A percentile compares a stretch with the other conserved stretches of the same genome.
Conservation (phyloP, 2,888 invertebrate genomes). For the Polydrusus pterygomalis region DNA sequence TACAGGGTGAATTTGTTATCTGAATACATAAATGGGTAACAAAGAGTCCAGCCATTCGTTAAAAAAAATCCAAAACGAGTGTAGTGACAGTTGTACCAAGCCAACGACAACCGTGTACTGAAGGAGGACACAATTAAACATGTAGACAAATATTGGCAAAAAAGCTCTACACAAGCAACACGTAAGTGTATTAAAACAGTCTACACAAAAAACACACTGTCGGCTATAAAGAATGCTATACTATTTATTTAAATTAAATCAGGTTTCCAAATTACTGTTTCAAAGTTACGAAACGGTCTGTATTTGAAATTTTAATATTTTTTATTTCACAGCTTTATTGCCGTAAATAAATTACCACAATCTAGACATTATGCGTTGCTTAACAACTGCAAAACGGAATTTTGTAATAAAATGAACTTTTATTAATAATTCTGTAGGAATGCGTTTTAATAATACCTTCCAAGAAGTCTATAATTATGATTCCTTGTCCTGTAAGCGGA, state of each 20-base stretch:
- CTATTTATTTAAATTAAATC: constrained; percentile 4
- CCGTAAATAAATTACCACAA: background rate
- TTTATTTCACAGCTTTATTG: constrained; percentile 18
- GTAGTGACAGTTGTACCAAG: too few species aligned
- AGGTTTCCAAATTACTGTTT: background rate
- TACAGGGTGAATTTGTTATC: too few species aligned
- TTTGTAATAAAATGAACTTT: constrained; percentile 2
- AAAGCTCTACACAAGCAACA: too few species aligned
- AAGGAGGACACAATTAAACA: too few species aligned
- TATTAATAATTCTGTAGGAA: background rate
- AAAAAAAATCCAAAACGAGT: too few species aligned
- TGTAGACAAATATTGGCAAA: too few species aligned
- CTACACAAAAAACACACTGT: background rate
- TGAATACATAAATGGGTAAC: too few species aligned
- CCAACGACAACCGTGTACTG: too few species aligned
- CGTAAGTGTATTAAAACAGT: background rate
- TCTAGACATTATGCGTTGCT: background rate
- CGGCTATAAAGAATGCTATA: constrained; percentile 3
- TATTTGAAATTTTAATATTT: constrained; percentile 5
- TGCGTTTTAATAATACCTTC: background rate
- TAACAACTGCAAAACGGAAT: background rate
- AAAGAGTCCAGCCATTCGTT: too few species aligned
- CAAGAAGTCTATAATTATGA: background rate
- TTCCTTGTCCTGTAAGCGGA: background rate
- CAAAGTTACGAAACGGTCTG: constrained; percentile 5